Conservation (phyloP, 2,113 vertebrate genomes). For the Paralichthys olivaceus region DNA sequence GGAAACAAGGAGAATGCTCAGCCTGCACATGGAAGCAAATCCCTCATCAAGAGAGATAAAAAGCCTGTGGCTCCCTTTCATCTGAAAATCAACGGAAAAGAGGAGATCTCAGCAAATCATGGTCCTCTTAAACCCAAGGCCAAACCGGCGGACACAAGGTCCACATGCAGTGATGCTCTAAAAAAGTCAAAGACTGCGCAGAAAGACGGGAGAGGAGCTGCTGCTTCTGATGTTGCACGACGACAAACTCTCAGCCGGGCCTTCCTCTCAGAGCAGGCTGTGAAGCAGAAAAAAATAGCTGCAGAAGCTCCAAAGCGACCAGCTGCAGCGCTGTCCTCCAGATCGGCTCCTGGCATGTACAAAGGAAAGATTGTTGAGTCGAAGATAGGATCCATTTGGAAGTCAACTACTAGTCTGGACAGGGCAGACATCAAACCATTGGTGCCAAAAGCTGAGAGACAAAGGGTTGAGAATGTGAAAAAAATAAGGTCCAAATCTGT, state of each 20-base stretch:
- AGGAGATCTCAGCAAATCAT: constrained; percentile 16
- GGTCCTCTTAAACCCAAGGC: constrained; percentile 19
- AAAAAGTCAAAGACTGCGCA: constrained; percentile 25
- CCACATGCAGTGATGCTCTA: neutral
- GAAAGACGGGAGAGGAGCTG: constrained; percentile 18
- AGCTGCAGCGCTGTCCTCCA: constrained; percentile 58
- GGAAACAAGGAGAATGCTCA: constrained; percentile 81
- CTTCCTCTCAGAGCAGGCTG: constrained; percentile 76
- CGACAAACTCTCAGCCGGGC: constrained; percentile 77
- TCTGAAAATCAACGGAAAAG: constrained; percentile 54
- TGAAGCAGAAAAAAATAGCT: constrained; percentile 71
- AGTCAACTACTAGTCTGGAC: constrained; percentile 58
- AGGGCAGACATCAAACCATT: constrained; percentile 41
- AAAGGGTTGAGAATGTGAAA: constrained; percentile 17
- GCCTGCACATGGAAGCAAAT: constrained; percentile 54
- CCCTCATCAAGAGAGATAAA: constrained; percentile 47
- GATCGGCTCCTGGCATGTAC: constrained; percentile 85
- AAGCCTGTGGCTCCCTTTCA: constrained; percentile 37
- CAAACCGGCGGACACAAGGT: constrained; percentile 10
- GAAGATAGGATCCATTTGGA: constrained; percentile 92
- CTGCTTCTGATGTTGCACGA: constrained; percentile 22
- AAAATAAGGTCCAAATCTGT: constrained; percentile 40
- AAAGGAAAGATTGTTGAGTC: constrained; percentile 90
- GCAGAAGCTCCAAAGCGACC: constrained; percentile 77
- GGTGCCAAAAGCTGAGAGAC: constrained; percentile 31